Conservation (phyloP, 2,797 vertebrate species). For the Acanthornis magna region DNA sequence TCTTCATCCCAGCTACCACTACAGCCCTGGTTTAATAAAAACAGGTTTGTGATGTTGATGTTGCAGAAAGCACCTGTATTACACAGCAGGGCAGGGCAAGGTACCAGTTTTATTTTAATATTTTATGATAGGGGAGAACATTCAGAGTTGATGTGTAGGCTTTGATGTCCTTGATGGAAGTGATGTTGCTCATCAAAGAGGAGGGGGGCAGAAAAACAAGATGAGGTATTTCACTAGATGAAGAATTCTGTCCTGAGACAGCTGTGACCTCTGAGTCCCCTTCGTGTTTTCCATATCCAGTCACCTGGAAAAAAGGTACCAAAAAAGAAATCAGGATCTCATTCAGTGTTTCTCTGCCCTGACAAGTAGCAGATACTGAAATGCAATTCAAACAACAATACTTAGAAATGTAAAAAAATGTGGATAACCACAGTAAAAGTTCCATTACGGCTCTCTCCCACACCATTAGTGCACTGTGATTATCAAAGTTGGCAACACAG, state of each 20-base stretch:
- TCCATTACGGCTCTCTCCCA: rapidly evolving
- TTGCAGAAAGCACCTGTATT: conserved; percentile 48
- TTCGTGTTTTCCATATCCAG: conserved; percentile 89
- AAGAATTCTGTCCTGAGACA: conserved; percentile 66
- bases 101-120: conserved; percentile 81
- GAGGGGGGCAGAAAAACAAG: conserved; percentile 83
- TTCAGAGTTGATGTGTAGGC: conserved; percentile 86
- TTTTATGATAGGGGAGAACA: conserved; percentile 92
- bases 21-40: not conserved
- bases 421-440: not conserved
- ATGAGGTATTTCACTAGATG: conserved; percentile 82
- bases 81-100: conserved; percentile 50
- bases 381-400: not conserved
- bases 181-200: conserved; percentile 69
- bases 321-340: not conserved
- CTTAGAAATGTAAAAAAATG: not conserved
- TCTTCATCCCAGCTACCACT: not conserved
- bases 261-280: conserved; percentile 65
- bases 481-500: not conserved
- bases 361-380: not conserved
- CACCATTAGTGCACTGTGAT: not conserved
- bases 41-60: not conserved
- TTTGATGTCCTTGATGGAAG: conserved; percentile 86
- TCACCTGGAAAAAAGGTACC: conserved; percentile 78
- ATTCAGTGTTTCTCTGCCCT: not conserved